Conservation (phyloP, 1,140 invertebrate species). For the Scaptomyza graminum region DNA sequence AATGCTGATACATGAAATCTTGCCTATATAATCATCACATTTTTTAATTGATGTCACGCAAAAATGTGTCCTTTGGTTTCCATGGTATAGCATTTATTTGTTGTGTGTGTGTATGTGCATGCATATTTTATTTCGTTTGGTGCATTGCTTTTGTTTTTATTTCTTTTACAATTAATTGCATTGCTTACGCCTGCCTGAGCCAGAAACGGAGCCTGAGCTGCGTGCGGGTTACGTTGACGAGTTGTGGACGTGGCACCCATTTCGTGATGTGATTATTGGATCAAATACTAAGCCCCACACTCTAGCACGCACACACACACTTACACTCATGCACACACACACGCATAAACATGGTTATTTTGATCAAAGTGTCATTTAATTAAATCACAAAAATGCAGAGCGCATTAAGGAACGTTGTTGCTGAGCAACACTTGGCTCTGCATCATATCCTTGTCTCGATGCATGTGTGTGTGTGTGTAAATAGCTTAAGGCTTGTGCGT, state of each 20-base stretch:
- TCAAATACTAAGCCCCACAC: conserved; percentile 35
- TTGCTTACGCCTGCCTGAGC: conserved; percentile 70
- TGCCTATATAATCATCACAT: too few relatives aligned
- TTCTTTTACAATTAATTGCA: conserved; percentile 81
- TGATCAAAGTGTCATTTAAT: conserved; percentile 77
- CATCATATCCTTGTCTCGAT: background rate
- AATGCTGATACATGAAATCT: too few relatives aligned
- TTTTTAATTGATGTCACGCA: background rate
- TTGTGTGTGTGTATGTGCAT: conserved; percentile 1
- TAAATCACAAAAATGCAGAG: conserved; percentile 63
- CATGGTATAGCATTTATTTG: conserved; percentile 4
- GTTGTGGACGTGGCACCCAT: conserved; percentile 20
- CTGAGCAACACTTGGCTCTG: conserved; percentile 41
- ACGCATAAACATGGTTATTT: conserved; percentile 55
- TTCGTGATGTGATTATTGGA: conserved; percentile 66
- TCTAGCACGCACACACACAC: conserved; percentile 13
- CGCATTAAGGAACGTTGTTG: conserved; percentile 34
- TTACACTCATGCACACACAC: conserved; percentile 14
- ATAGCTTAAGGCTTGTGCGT: conserved; percentile 60
- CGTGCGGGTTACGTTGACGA: conserved; percentile 25
- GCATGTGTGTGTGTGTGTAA: conserved; percentile 33
- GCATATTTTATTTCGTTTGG: conserved; percentile 62
- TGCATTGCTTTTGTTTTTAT: conserved; percentile 75
- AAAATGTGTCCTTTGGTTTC: background rate
- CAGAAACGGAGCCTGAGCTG: conserved; percentile 39